These are phyloP conservation scores for Origma solitaria DNA, from an alignment of 2,113 vertebrate species.

Conservation along the genomic window DNA sequence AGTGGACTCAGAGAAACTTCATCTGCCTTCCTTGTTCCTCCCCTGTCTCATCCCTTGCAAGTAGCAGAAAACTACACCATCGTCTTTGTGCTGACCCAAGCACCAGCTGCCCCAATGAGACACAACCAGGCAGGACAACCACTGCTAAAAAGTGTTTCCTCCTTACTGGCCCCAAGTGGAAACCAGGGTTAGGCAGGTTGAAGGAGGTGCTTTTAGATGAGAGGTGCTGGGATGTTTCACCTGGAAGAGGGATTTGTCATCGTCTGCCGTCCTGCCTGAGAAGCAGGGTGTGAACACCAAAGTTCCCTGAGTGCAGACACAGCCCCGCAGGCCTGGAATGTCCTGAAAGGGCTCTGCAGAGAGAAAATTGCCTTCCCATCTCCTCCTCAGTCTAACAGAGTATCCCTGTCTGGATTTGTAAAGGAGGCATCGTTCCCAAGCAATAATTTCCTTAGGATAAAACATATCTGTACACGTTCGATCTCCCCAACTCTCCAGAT, in stretches of 20 bases:
- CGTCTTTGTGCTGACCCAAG: background rate
- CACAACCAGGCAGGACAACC: background rate
- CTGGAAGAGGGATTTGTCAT: background rate
- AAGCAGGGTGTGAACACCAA: background rate
- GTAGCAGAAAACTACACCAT: background rate
- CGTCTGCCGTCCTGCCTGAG: background rate
- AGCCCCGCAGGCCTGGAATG: background rate
- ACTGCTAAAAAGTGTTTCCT: background rate
- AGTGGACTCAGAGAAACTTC: background rate
- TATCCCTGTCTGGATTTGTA: background rate
- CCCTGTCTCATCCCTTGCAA: background rate
- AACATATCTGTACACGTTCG: fast-evolving
- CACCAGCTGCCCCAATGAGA: background rate
- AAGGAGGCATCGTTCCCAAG: background rate
- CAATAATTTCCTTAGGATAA: background rate
- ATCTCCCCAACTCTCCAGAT: background rate
- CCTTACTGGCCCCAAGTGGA: background rate
- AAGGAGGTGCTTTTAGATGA: background rate
- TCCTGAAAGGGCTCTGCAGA: background rate
- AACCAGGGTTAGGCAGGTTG: background rate
- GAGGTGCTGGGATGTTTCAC: background rate
- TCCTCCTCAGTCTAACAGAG: background rate
- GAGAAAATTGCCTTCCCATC: background rate
- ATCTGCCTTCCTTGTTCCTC: background rate
- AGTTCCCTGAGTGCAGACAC: background rate